These are phyloP conservation scores for Hypomecis atomaria DNA, from an alignment of 2,888 invertebrate species.

Conservation along the genomic window DNA sequence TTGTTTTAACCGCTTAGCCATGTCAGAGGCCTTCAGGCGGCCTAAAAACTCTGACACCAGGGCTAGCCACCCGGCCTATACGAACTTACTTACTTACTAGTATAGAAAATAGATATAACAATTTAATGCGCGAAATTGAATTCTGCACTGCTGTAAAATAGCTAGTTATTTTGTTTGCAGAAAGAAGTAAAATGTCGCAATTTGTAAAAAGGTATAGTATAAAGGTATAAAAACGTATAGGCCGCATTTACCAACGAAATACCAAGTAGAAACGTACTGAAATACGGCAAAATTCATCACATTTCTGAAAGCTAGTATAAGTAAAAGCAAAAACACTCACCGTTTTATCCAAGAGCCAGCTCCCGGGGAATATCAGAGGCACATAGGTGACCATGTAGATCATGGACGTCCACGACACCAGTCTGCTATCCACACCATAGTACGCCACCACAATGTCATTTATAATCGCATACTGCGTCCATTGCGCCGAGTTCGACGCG, in stretches of 20 bases:
- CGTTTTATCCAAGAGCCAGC: conserved; percentile 96
- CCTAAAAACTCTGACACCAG: too few species aligned
- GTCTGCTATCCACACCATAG: conserved; percentile 87
- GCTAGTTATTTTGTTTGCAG: too few species aligned
- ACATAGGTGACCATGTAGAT: conserved; percentile 98
- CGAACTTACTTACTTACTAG: too few species aligned
- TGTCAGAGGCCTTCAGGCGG: too few species aligned
- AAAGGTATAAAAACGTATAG: too few species aligned
- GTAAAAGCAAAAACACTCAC: conserved; percentile 84
- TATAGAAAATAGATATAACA: too few species aligned
- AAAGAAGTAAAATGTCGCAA: too few species aligned
- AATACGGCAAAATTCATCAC: background rate
- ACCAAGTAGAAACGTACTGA: background rate
- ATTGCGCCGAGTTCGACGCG: conserved; percentile 96
- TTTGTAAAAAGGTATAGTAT: too few species aligned
- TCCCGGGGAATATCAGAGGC: conserved; percentile 97
- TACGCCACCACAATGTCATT: conserved; percentile 90
- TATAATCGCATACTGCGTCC: conserved; percentile 98
- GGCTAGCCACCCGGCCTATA: too few species aligned
- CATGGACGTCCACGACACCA: conserved; percentile 98
- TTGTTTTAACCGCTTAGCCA: too few species aligned
- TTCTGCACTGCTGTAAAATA: background rate
- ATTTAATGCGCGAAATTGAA: too few species aligned
- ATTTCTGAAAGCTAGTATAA: background rate
- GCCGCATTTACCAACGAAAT: too few species aligned